These are phyloP conservation scores for Anodontia alba DNA, from an alignment of 2,888 invertebrate genomes.

Conservation along the genomic window DNA sequence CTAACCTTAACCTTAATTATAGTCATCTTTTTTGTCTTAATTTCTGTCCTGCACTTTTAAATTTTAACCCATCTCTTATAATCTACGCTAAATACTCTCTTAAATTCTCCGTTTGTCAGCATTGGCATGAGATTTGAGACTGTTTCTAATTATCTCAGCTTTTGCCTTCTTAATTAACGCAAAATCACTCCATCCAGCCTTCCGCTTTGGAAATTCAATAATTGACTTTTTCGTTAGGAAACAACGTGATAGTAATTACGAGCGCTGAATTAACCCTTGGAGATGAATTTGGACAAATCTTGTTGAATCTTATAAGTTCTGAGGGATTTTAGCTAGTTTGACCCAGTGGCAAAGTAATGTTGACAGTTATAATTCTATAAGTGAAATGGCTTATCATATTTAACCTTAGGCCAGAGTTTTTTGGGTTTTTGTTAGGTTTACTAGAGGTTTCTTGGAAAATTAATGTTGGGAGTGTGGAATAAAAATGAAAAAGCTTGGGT, in stretches of 20 bases:
- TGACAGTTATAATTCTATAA: not conserved
- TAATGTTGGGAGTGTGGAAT: too few species aligned
- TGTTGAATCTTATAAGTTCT: slow-evolving; percentile 1
- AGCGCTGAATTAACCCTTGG: slow-evolving; percentile 13
- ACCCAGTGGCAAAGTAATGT: not conserved
- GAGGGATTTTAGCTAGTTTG: not conserved
- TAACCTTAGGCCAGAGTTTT: too few species aligned
- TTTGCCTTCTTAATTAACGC: slow-evolving; percentile 18
- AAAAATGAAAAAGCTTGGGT: too few species aligned
- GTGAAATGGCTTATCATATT: too few species aligned
- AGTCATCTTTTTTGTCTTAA: not conserved
- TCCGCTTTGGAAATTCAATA: slow-evolving; percentile 11
- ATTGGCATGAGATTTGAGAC: not conserved
- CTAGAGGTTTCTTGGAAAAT: too few species aligned
- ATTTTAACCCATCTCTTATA: not conserved
- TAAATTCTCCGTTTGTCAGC: slow-evolving; percentile 1
- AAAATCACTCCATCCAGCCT: slow-evolving; percentile 8
- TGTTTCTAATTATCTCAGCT: slow-evolving; percentile 10
- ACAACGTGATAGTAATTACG: slow-evolving; percentile 17
- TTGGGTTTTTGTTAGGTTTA: too few species aligned
- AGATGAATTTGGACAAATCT: slow-evolving; percentile 15
- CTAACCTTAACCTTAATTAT: not conserved
- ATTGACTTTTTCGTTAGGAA: slow-evolving; percentile 6
- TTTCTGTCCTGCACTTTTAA: not conserved
- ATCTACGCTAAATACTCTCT: not conserved